Evolutionary conservation across 2,888 invertebrate species (phyloP), one percentile per base, ranked within the genome.

Genomic region (Parasteatoda lunata): DNA sequence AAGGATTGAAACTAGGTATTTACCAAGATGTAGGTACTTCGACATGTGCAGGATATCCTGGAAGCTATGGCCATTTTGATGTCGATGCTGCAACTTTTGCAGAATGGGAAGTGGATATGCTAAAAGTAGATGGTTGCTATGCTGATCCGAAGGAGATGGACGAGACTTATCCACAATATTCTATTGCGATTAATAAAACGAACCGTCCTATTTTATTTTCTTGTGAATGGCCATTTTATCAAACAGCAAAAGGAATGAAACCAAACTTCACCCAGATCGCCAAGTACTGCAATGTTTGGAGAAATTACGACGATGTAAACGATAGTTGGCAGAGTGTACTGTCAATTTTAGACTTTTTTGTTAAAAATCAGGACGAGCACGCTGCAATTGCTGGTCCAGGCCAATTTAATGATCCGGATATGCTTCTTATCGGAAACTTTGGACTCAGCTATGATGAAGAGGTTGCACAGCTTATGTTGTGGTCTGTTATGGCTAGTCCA

Each of bases 161-260:
- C 73, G 48, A 70, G 0, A 96, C 98, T 0, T 99, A 99, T 93
- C 97, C 98, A 0, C 96, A 96, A 90, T 98, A 99, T 93, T 97
- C 97, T 7, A 94, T 94, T 86, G 95, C 96, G 91, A 93, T 99
- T 77, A 99, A 99, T 93, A 93, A 94, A 90, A 98, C 99, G 45
- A 97, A 98, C 1, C 93, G 96, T 51, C 94, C 95, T 13, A 98
- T 99, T 95, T 94, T 98, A 77, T 99, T 98, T 93, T 97, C 98
- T 0, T 99, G 99, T 93, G 97, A 97, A 92, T 99, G 98, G 99
- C 99, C 99, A 0, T 97, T 97, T 75, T 99, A 99, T 92, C 97
- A 97, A 93, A 96, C 97, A 7, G 82, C 52, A 7, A 45, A 77
- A 1, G 77, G 85, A 49, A 88, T 86, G 4, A 89, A 95, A 94